Evolutionary conservation across 1,140 invertebrate species (phyloP).

Genomic region (Euura lappo): DNA sequence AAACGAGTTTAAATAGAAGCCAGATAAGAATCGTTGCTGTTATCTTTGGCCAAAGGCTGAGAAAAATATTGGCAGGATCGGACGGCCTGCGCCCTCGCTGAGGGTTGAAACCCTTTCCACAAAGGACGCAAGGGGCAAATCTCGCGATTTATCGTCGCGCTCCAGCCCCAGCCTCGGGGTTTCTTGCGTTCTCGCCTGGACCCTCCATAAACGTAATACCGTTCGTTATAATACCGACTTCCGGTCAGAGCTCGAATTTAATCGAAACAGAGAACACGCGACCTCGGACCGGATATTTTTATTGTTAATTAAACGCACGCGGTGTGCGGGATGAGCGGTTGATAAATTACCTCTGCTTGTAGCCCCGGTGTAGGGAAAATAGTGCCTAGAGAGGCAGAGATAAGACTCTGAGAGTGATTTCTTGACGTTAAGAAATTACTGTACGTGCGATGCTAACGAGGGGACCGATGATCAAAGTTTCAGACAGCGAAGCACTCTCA

Average conservation of each 20-base stretch:
- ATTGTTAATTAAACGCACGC: too few species aligned
- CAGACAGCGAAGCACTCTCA: background rate
- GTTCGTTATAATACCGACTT: background rate
- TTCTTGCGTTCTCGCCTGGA: slow-evolving; percentile 1
- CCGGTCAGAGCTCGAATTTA: background rate
- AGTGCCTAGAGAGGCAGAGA: too few species aligned
- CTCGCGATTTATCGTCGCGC: background rate
- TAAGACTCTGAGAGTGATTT: too few species aligned
- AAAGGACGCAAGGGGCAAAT: background rate
- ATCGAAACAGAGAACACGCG: too few species aligned
- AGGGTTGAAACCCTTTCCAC: background rate
- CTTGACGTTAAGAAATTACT: too few species aligned
- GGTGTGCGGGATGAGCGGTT: too few species aligned
- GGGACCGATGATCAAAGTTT: background rate
- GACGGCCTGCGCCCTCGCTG: background rate
- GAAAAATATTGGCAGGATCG: too few species aligned
- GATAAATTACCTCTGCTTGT: too few species aligned
- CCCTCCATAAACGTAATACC: background rate
- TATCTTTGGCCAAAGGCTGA: too few species aligned
- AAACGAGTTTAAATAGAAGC: background rate
- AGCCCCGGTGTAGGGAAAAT: too few species aligned
- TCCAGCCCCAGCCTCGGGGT: background rate
- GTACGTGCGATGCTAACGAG: background rate
- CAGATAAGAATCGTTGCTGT: background rate
- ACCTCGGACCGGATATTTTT: too few species aligned